A percentile compares a stretch with the other conserved stretches of the same genome.
phyloP scores from a whole-genome alignment of 2,113 vertebrate genomes.

The Copsychus sechellarum region DNA sequence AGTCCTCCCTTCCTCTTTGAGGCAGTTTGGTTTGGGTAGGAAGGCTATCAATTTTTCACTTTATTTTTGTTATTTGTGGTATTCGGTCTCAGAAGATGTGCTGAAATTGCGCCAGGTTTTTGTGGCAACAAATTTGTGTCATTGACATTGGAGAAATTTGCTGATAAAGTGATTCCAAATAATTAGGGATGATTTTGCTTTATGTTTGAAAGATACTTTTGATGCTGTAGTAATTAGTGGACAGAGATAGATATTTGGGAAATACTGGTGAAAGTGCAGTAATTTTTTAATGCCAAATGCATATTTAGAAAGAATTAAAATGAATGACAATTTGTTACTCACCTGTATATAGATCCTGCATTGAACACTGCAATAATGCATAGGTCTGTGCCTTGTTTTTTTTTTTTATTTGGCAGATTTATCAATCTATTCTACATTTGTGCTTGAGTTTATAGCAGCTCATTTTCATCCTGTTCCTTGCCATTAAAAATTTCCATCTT shows the following conservation, averaged over 20 bases:
- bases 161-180: background rate
- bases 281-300: background rate
- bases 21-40: background rate
- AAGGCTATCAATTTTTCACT: background rate
- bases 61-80: background rate
- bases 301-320: background rate
- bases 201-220: background rate
- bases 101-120: background rate
- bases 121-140: background rate
- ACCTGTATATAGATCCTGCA: background rate
- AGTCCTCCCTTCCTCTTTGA: background rate
- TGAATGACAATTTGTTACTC: background rate
- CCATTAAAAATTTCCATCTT: background rate
- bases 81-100: background rate
- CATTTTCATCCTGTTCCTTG: background rate
- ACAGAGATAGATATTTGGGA: background rate
- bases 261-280: background rate
- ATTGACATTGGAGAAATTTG: background rate
- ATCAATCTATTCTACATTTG: constrained; percentile 21
- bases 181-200: background rate
- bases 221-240: background rate
- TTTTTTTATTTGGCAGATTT: background rate
- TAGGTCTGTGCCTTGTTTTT: background rate
- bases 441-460: constrained; percentile 28
- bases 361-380: background rate